These are phyloP conservation scores for Calcarius lapponicus DNA, from an alignment of 2,797 vertebrate species.

Conservation along the genomic window DNA sequence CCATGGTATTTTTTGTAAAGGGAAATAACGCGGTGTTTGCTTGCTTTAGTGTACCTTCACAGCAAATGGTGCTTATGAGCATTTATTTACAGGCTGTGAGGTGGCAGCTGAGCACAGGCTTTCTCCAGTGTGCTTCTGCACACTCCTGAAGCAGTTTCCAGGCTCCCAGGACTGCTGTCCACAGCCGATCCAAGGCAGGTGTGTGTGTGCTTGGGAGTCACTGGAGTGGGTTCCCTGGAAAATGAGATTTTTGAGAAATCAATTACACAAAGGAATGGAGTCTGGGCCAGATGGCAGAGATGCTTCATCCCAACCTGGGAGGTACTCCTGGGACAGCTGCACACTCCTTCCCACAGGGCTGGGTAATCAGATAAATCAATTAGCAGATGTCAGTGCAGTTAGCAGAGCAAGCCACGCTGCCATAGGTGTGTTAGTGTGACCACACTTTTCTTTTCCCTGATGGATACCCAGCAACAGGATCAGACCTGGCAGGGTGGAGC, in stretches of 20 bases:
- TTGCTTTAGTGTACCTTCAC: background rate
- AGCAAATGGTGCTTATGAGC: background rate
- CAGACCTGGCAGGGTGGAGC: background rate
- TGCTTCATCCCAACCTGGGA: conserved; percentile 69
- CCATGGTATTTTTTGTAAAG: background rate
- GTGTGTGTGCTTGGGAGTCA: fast-evolving
- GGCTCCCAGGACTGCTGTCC: fast-evolving
- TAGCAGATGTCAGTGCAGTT: conserved; percentile 59
- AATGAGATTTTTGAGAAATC: conserved; percentile 16
- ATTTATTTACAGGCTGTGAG: background rate
- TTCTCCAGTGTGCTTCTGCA: background rate
- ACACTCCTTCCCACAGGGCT: background rate
- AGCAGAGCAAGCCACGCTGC: conserved; percentile 21
- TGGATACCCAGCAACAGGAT: background rate
- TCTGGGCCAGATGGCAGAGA: conserved; percentile 62
- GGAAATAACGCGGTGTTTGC: background rate
- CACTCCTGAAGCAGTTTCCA: background rate
- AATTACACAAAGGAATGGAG: conserved; percentile 40
- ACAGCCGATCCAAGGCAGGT: background rate
- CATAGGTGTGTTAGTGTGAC: background rate
- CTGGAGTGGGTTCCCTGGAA: background rate
- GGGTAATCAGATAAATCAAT: conserved; percentile 60
- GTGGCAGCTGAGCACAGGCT: background rate
- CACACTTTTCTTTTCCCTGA: background rate
- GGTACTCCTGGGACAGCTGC: background rate